Percentiles rank a stretch among this genome's conserved stretches.
Evolutionary conservation across 2,888 invertebrate genomes (phyloP).

Genomic region (Diadromus collaris): DNA sequence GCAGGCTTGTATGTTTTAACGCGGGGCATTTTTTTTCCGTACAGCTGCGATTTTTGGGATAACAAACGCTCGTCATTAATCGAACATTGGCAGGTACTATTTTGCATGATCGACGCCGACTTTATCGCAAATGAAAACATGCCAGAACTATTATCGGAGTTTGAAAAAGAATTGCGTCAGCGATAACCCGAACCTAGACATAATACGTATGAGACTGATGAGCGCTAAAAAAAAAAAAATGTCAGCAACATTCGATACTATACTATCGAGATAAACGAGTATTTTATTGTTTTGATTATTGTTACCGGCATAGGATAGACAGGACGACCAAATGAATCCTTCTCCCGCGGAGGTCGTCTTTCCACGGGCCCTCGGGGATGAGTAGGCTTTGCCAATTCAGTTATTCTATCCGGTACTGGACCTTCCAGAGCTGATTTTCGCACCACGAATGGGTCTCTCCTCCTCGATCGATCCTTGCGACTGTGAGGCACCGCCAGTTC

Average conservation of each 20-base stretch:
- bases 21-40: conserved; percentile 65
- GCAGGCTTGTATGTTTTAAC: conserved; percentile 64
- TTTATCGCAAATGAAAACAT: neutral
- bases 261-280: neutral
- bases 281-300: conserved; percentile 1
- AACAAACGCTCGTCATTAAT: neutral
- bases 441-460: conserved; percentile 64
- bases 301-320: conserved; percentile 69
- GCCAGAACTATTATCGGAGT: neutral
- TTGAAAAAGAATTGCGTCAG: neutral
- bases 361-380: conserved; percentile 65
- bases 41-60: conserved; percentile 57
- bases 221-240: neutral
- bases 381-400: conserved; percentile 66
- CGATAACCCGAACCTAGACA: neutral
- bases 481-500: conserved; percentile 60
- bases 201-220: neutral
- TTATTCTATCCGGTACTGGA: conserved; percentile 55
- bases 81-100: neutral
- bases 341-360: conserved; percentile 65
- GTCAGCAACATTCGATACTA: neutral
- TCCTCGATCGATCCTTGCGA: conserved; percentile 40
- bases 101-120: neutral
- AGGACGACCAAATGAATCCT: conserved; percentile 67
- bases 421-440: conserved; percentile 66